phyloP scores from a whole-genome alignment of 2,888 invertebrate species.

The Tetragonisca angustula region DNA sequence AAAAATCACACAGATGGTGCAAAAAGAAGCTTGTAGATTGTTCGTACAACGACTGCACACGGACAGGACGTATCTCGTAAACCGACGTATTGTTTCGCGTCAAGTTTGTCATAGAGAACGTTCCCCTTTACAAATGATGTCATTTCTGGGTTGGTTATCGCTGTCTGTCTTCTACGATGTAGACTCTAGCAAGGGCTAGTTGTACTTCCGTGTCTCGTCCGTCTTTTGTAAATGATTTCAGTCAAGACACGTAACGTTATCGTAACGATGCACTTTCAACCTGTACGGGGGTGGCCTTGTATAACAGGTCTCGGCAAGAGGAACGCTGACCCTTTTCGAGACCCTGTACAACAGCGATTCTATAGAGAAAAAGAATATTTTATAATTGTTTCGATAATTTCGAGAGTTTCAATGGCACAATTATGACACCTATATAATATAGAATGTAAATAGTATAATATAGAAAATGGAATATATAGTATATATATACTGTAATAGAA shows the following conservation, averaged over 20 bases:
- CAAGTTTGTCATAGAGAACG: conserved; percentile 23
- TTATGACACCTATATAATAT: background rate
- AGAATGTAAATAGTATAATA: too few relatives aligned
- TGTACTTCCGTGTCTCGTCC: conserved; percentile 11
- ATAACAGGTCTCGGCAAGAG: conserved; percentile 3
- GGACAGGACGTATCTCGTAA: background rate
- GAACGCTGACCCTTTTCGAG: background rate
- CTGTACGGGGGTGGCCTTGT: background rate
- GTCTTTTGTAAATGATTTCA: conserved; percentile 33
- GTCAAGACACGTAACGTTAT: conserved; percentile 24
- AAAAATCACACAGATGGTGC: background rate
- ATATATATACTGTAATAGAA: too few relatives aligned
- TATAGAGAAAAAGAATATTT: background rate
- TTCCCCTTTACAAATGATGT: conserved; percentile 33
- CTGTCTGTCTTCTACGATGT: conserved; percentile 20
- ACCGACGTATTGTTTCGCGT: conserved; percentile 17
- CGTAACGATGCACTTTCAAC: conserved; percentile 28
- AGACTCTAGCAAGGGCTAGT: background rate
- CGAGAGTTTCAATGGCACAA: background rate
- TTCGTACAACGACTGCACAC: background rate
- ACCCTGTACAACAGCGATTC: background rate
- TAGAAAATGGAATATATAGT: too few relatives aligned
- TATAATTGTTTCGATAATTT: background rate
- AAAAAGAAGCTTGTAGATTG: background rate
- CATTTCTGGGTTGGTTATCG: conserved; percentile 40